Percentiles rank a stretch among this genome's conserved stretches.
Evolutionary conservation across 2,888 invertebrate genomes (phyloP).

Genomic region (Chrysotoxum bicinctum): DNA sequence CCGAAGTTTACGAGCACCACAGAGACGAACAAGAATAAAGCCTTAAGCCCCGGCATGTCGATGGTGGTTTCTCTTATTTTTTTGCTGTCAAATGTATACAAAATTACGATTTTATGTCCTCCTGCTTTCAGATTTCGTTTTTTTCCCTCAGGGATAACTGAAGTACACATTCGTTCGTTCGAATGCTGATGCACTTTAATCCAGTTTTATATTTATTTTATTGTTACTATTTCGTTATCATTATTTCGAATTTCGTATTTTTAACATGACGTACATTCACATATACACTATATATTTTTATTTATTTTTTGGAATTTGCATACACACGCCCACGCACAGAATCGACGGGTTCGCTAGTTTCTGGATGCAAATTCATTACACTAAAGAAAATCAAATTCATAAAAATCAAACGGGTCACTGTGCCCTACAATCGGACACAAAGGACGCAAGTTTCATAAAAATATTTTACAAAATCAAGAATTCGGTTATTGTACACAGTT

Average conservation of each 20-base stretch:
- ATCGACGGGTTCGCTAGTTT: constrained; percentile 37
- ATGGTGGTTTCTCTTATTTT: constrained; percentile 55
- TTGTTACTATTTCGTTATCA: constrained; percentile 42
- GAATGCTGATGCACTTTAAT: constrained; percentile 44
- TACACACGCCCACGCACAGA: constrained; percentile 44
- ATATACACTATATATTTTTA: constrained; percentile 2
- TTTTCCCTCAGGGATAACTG: constrained; percentile 27
- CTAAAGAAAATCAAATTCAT: constrained; percentile 24
- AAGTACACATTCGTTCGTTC: constrained; percentile 33
- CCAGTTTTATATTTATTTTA: constrained; percentile 28
- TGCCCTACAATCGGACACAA: constrained; percentile 30
- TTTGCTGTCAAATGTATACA: constrained; percentile 49
- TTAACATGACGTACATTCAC: neutral
- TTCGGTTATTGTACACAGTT: constrained; percentile 29
- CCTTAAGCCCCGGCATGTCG: constrained; percentile 61
- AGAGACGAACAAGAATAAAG: constrained; percentile 51
- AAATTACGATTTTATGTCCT: constrained; percentile 56
- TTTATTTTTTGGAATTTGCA: constrained; percentile 26
- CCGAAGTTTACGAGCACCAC: constrained; percentile 54
- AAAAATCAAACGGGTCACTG: constrained; percentile 10
- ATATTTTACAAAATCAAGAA: constrained; percentile 9
- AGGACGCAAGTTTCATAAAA: constrained; percentile 10
- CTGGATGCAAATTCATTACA: constrained; percentile 63
- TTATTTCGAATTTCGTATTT: constrained; percentile 43
- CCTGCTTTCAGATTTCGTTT: constrained; percentile 37